These are phyloP conservation scores for Leucoma salicis DNA, from an alignment of 2,888 invertebrate species.

Conservation along the genomic window DNA sequence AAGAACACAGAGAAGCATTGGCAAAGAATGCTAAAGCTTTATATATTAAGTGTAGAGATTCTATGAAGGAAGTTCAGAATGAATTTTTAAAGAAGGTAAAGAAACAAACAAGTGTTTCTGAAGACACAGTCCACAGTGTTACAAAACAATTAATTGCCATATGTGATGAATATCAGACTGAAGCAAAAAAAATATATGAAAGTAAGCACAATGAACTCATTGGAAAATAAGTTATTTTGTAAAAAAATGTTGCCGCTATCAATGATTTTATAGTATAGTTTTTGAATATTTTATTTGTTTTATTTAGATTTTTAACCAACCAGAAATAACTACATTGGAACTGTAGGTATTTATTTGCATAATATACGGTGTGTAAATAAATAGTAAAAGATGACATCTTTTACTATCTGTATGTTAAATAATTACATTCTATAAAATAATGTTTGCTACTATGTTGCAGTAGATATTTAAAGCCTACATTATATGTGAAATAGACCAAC, in stretches of 20 bases:
- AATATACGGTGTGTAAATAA: neutral
- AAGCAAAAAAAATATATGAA: slow-evolving; percentile 73
- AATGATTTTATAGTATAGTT: slow-evolving; percentile 1
- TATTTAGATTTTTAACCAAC: neutral
- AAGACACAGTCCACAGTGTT: slow-evolving; percentile 85
- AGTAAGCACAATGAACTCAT: slow-evolving; percentile 90
- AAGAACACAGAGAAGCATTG: slow-evolving; percentile 94
- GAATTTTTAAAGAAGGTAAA: slow-evolving; percentile 87
- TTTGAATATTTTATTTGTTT: neutral
- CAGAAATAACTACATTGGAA: no score
- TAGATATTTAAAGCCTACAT: no score
- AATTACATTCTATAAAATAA: no score
- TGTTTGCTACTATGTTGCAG: no score
- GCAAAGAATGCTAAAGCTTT: slow-evolving; percentile 93
- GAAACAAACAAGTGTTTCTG: slow-evolving; percentile 85
- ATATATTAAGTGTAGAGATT: slow-evolving; percentile 89
- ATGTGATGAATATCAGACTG: slow-evolving; percentile 84
- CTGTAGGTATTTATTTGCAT: no score
- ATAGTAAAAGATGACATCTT: no score
- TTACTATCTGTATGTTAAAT: no score
- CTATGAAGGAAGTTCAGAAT: slow-evolving; percentile 89
- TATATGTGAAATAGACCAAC: no score
- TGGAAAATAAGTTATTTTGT: slow-evolving; percentile 65
- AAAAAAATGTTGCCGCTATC: slow-evolving; percentile 1
- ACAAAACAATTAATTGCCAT: slow-evolving; percentile 87